phyloP scores from a whole-genome alignment of 1,140 invertebrate species.

The Battus philenor region DNA sequence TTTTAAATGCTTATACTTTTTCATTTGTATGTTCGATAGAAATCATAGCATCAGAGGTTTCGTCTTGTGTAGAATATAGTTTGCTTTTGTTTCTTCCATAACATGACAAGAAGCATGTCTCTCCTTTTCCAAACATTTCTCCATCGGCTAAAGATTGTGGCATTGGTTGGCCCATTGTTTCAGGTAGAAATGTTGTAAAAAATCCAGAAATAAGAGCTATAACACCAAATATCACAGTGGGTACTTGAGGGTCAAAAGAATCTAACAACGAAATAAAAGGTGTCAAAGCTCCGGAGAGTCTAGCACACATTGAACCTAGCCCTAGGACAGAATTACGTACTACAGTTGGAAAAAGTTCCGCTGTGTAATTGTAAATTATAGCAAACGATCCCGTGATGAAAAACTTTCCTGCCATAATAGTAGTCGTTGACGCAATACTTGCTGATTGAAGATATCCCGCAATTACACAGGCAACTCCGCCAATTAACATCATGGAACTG shows the following conservation, averaged over 20 bases:
- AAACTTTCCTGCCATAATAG: conserved; percentile 87
- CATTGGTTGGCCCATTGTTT: conserved; percentile 88
- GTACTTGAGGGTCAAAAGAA: conserved; percentile 84
- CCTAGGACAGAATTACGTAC: conserved; percentile 92
- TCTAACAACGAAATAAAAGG: conserved; percentile 88
- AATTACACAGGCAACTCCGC: conserved; percentile 82
- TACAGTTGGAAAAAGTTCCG: conserved; percentile 92
- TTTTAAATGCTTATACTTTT: no score
- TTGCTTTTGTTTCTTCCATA: conserved; percentile 64
- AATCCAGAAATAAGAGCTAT: conserved; percentile 85
- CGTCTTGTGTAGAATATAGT: conserved; percentile 48
- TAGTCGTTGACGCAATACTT: conserved; percentile 69
- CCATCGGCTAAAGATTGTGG: conserved; percentile 87
- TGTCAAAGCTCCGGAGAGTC: conserved; percentile 88
- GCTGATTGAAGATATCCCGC: conserved; percentile 80
- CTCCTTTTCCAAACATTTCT: conserved; percentile 86
- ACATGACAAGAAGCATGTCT: conserved; percentile 83
- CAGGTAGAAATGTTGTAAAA: conserved; percentile 84
- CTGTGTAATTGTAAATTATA: conserved; percentile 93
- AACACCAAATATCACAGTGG: conserved; percentile 83
- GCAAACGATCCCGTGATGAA: conserved; percentile 91
- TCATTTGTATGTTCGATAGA: conserved; percentile 70
- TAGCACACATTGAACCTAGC: conserved; percentile 89
- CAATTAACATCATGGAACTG: conserved; percentile 83
- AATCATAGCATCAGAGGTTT: conserved; percentile 74